These are phyloP conservation scores for Trachurus trachurus DNA, from an alignment of 2,797 vertebrate genomes.

Conservation along the genomic window DNA sequence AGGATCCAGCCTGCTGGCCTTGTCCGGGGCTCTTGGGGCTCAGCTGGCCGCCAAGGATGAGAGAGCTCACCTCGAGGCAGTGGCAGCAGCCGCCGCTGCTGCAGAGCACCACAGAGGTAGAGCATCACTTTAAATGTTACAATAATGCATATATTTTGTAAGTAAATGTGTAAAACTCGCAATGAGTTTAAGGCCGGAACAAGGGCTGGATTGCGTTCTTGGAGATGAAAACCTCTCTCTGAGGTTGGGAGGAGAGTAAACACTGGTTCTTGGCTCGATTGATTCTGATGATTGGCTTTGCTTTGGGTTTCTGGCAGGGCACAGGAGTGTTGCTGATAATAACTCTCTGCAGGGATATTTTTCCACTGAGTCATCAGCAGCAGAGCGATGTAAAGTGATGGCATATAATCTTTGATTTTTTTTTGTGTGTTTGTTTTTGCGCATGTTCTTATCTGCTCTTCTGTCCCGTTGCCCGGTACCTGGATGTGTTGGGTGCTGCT, in stretches of 20 bases:
- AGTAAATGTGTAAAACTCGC: conserved; percentile 20
- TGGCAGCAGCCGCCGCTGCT: conserved; percentile 65
- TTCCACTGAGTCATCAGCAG: conserved; percentile 62
- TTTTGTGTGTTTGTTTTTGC: conserved; percentile 49
- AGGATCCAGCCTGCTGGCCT: conserved; percentile 89
- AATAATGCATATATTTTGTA: not conserved
- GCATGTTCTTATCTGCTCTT: conserved; percentile 40
- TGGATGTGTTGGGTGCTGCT: conserved; percentile 59
- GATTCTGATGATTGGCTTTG: conserved; percentile 53
- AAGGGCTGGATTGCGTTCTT: conserved; percentile 29
- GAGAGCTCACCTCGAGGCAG: conserved; percentile 87
- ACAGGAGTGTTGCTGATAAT: conserved; percentile 48
- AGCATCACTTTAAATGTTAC: not conserved
- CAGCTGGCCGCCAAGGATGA: conserved; percentile 93
- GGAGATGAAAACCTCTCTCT: conserved; percentile 25
- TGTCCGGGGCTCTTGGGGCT: conserved; percentile 90
- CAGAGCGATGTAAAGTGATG: conserved; percentile 51
- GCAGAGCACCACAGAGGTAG: conserved; percentile 91
- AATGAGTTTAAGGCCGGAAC: conserved; percentile 13
- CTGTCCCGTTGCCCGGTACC: conserved; percentile 65
- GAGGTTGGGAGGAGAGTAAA: conserved; percentile 39
- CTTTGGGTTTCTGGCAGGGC: conserved; percentile 43
- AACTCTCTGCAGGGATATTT: conserved; percentile 55
- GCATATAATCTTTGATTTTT: conserved; percentile 51
- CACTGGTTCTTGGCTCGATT: conserved; percentile 35